Percentiles rank a stretch among this genome's conserved stretches.
Evolutionary conservation across 2,113 vertebrate species (phyloP).

Genomic region (Brienomyrus longianalis): DNA sequence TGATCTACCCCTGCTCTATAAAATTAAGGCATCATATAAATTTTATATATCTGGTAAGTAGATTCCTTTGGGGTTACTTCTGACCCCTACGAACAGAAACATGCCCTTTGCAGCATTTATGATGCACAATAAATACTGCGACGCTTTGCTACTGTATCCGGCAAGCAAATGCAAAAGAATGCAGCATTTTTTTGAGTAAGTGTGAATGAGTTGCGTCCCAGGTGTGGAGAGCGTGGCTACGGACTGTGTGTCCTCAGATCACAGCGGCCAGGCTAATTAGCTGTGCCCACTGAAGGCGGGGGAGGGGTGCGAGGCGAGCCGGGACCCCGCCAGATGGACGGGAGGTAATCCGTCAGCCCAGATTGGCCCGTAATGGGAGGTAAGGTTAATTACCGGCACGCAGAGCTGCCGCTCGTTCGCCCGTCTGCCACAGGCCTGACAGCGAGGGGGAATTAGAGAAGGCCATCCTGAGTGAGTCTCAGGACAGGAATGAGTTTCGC

Average conservation of each 20-base stretch:
- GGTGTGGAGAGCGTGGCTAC: neutral
- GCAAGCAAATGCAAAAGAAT: neutral
- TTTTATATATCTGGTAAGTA: neutral
- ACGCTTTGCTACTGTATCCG: neutral
- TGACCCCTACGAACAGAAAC: neutral
- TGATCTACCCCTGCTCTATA: neutral
- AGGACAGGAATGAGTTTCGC: neutral
- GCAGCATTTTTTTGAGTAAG: too few relatives aligned
- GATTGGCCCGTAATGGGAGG: conserved; percentile 3
- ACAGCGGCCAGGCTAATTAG: neutral
- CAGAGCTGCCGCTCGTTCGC: neutral
- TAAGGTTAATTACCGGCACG: conserved; percentile 14
- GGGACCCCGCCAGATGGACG: neutral
- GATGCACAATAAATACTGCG: neutral
- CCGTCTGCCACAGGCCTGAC: conserved; percentile 9
- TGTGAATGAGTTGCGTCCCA: neutral
- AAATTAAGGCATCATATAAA: neutral
- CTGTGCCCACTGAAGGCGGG: neutral
- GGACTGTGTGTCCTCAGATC: neutral
- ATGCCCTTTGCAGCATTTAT: neutral
- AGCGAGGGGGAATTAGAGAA: neutral
- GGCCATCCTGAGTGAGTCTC: neutral
- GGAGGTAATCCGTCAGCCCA: neutral
- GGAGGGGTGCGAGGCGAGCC: neutral
- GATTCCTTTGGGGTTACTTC: neutral